Percentiles rank a stretch among this genome's conserved stretches.
Conservation (phyloP, 1,140 invertebrate species). For the Lordiphosa clarofinis region DNA sequence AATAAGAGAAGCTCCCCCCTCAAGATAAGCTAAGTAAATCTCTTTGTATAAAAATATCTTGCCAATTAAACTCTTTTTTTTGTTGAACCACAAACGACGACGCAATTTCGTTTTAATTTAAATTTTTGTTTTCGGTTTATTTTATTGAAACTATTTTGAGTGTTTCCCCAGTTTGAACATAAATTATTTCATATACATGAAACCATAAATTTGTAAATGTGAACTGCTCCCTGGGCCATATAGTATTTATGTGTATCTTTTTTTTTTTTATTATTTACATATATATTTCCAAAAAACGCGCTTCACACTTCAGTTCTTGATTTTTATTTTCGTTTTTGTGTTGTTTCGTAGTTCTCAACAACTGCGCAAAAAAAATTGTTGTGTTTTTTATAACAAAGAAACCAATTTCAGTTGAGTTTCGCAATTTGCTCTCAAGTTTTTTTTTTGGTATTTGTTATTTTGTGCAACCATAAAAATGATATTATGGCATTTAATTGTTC, state of each 20-base stretch:
- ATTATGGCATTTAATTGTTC: conserved; percentile 12
- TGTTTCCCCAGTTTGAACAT: conserved; percentile 16
- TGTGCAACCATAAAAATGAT: conserved; percentile 4
- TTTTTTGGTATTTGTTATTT: conserved; percentile 6
- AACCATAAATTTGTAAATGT: conserved; percentile 47
- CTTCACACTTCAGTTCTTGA: no score
- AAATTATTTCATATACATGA: conserved; percentile 6
- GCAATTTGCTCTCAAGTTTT: conserved; percentile 42
- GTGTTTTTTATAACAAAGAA: conserved; percentile 2
- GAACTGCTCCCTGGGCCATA: no score
- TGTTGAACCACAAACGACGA: background rate
- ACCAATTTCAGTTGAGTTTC: conserved; percentile 23
- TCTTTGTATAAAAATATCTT: background rate
- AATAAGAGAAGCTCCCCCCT: background rate
- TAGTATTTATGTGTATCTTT: no score
- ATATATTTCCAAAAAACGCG: no score
- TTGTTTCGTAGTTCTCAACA: conserved; percentile 22
- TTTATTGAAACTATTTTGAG: conserved; percentile 6
- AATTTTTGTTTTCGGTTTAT: background rate
- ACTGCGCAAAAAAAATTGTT: conserved; percentile 27
- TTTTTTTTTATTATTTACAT: no score
- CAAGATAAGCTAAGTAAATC: no score
- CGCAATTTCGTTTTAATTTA: conserved; percentile 4
- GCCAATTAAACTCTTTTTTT: conserved; percentile 17
- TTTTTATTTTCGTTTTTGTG: no score